Base-by-base conservation (phyloP, 1,140 invertebrate species). In the Ephestia elutella region DNA sequence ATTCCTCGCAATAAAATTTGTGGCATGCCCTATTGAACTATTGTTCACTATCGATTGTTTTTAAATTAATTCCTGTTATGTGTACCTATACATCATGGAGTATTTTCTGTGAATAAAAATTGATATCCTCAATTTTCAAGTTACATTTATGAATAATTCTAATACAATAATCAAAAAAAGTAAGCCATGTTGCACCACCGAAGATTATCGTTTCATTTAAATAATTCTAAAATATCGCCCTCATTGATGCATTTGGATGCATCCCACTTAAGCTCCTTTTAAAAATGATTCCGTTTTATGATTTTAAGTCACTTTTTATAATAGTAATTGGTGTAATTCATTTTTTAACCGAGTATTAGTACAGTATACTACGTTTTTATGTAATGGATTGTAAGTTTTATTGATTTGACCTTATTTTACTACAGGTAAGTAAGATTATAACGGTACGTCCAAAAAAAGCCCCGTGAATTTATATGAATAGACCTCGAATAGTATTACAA, bases 301-400 rank as follows among this genome's bases (percentile, higher is more conserved):
- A 44, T 44, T 44, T 44, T 17, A 44, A 44, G 38, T 15, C 38
- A 44, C 38, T 44, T 17, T 44, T 44, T 44, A 15, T 35, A 35
- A 5, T 35, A 35, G 32, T 35, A 35, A 35, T 44, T 44, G 38
- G 38, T 44, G 38, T 44, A 44, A 44, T 44, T 44, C 38, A 44
- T 15, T 15, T 44, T 44, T 2, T 44, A 15, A 2, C 9, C 10
- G 38, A 44, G 38, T 44, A 44, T 44, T 44, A 44, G 1, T 15
- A 44, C 13, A 2, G 8, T 44, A 44, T 44, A 44, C n/a, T 44
- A 2, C n/a, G n/a, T 44, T 44, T 44, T 17, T 44, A 44, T 44
- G 38, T 44, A 15, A 10, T 10, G 30, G 30, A 32, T 32, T 15
- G n/a, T 44, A 1, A 25, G 21, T 44, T n/a, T 44, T 15, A 44